phyloP scores from a whole-genome alignment of 2,113 vertebrate genomes.

The Pogonocichla stellata region DNA sequence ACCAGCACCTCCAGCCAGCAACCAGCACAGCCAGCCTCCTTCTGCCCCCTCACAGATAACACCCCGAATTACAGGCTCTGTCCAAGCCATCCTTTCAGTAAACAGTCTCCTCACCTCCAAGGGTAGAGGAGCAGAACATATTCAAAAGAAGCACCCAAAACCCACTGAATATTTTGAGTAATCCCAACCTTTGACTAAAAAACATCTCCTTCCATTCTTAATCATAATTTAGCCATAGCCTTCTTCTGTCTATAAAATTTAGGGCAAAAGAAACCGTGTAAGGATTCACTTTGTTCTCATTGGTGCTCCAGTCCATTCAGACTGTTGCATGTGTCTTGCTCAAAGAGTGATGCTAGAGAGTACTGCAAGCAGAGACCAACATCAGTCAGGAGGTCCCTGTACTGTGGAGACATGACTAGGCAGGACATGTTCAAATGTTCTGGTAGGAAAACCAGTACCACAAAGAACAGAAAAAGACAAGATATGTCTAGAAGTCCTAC shows the following conservation, averaged over 20 bases:
- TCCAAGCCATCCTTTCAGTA: not conserved
- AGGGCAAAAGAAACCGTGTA: not conserved
- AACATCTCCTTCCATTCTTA: not conserved
- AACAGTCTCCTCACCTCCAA: not conserved
- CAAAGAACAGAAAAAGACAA: not conserved
- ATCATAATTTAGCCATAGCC: not conserved
- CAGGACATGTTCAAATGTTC: not conserved
- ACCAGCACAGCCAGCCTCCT: not conserved
- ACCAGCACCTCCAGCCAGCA: not conserved
- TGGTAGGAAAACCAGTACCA: not conserved
- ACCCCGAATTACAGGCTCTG: not conserved
- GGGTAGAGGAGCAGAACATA: not conserved
- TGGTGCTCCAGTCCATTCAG: not conserved
- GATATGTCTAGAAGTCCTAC: not conserved
- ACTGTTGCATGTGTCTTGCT: not conserved
- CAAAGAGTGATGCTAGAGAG: not conserved
- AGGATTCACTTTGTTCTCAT: not conserved
- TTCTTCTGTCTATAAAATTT: not conserved
- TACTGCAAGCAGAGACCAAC: not conserved
- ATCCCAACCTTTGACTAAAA: not conserved
- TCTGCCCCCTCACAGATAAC: not conserved
- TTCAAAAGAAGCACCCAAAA: not conserved
- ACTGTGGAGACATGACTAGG: not conserved
- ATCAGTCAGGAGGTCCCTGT: not conserved
- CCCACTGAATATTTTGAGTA: not conserved